phyloP scores from a whole-genome alignment of 2,797 vertebrate species.

The Melanotaenia boesemani region DNA sequence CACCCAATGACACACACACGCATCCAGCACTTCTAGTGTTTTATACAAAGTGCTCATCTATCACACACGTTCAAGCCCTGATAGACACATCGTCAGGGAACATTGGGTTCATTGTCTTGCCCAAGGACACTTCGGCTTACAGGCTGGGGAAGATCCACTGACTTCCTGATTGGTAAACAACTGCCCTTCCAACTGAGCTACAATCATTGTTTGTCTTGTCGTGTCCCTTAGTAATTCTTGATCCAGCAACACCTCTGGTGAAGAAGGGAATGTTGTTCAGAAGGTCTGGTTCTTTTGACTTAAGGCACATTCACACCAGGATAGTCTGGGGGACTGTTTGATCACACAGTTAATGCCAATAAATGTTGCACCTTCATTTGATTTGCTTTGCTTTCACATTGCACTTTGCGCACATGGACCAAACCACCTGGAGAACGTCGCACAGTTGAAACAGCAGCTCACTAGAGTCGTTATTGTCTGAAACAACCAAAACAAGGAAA shows the following conservation, averaged over 20 bases:
- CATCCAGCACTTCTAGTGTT: not conserved
- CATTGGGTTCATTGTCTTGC: not conserved
- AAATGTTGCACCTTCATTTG: not conserved
- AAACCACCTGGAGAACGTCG: too few species aligned
- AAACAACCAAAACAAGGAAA: too few species aligned
- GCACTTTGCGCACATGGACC: too few species aligned
- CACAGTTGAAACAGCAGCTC: too few species aligned
- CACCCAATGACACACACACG: not conserved
- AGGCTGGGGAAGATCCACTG: not conserved
- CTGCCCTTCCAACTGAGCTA: not conserved
- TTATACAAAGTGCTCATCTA: not conserved
- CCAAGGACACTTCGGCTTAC: not conserved
- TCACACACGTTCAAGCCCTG: not conserved
- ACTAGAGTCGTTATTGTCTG: too few species aligned
- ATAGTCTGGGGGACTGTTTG: too few species aligned
- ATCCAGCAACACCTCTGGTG: not conserved
- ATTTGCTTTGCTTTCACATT: too few species aligned
- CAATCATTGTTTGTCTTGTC: not conserved
- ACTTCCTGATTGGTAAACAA: not conserved
- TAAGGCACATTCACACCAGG: not conserved
- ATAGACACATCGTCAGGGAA: not conserved
- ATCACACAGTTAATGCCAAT: not conserved
- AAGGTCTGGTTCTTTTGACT: too few species aligned
- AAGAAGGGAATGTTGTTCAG: too few species aligned
- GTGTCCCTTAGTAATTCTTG: not conserved